Base-by-base conservation (phyloP, 2,113 vertebrate genomes). In the Hystrix cristata region DNA sequence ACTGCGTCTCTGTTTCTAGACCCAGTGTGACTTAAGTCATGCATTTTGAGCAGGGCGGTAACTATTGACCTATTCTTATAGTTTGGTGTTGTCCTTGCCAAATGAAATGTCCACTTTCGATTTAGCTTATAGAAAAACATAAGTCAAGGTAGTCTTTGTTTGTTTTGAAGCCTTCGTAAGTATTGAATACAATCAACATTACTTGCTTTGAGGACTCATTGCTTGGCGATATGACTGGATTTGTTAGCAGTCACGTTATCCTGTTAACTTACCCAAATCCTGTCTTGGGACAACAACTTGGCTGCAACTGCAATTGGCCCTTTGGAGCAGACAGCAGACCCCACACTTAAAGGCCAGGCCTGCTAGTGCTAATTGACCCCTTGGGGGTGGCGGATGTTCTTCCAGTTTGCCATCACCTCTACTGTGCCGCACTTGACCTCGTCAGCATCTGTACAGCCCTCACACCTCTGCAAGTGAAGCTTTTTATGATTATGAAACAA, bases 341-440 rank as follows among this genome's bases (percentile, higher is more conserved):
- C 38, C 38, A 38, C 83, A 71, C 64, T 92, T 96, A 69, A 51
- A 87, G 62, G 62, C 34, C 48, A 62, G 43, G 59, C 62, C 48
- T 93, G 89, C 93, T 60, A 79, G 81, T 71, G 67, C 79, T 98
- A 96, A 97, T 96, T 97, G 94, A 95, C 21, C 94, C 76, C 93
- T 43, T 87, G 89, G 69, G 95, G 71, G 38, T 69, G 97, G 69
- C 91, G 31, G 59, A 57, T 46, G 25, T 48, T 87, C 31, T 94
- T 72, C 69, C 48, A 14, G 7, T n/a, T 95, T 62, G 55, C 65
- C 82, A 1, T 84, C 78, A 72, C 13, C 76, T 71, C 53, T 69
- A 3, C 4, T 15, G 34, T 64, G 21, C 53, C 48, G 9, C 8
- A 19, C n/a, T 94, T 21, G 46, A 62, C 57, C 82, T n/a, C 74